Percentiles rank a stretch among this genome's conserved stretches.
phyloP scores from a whole-genome alignment of 1,140 invertebrate genomes.

The Tetramorium alpestre region DNA sequence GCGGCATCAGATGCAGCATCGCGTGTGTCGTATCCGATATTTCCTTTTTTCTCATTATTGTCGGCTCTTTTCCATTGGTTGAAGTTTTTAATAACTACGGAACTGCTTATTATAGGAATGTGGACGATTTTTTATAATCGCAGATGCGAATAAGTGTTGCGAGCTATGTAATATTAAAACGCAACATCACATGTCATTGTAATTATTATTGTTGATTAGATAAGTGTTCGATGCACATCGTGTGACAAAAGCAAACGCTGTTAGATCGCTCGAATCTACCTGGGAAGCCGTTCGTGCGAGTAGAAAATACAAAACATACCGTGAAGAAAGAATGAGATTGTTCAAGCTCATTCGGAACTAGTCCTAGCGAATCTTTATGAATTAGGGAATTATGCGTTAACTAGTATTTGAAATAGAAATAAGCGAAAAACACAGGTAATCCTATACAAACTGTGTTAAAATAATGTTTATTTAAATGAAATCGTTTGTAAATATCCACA shows the following conservation, averaged over 20 bases:
- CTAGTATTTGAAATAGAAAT: constrained; percentile 52
- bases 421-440: constrained; percentile 26
- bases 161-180: constrained; percentile 47
- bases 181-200: constrained; percentile 44
- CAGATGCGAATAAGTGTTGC: constrained; percentile 43
- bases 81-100: constrained; percentile 3
- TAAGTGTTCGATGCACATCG: constrained; percentile 15
- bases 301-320: background rate
- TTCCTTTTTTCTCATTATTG: constrained; percentile 8
- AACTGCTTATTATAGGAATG: constrained; percentile 48
- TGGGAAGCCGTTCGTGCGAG: background rate
- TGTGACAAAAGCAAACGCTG: constrained; percentile 7
- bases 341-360: constrained; percentile 68
- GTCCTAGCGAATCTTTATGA: constrained; percentile 70
- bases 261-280: constrained; percentile 18
- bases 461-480: constrained; percentile 74
- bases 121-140: constrained; percentile 30
- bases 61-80: constrained; percentile 33
- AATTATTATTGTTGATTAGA: constrained; percentile 47
- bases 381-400: constrained; percentile 49
- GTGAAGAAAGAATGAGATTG: constrained; percentile 27
- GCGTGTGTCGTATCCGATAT: background rate
- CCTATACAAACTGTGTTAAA: constrained; percentile 74
- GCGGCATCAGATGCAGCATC: background rate
- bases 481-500: constrained; percentile 78